These are phyloP conservation scores for Sebastes kiyomatsui DNA, from an alignment of 2,797 vertebrate species.

Conservation along the genomic window DNA sequence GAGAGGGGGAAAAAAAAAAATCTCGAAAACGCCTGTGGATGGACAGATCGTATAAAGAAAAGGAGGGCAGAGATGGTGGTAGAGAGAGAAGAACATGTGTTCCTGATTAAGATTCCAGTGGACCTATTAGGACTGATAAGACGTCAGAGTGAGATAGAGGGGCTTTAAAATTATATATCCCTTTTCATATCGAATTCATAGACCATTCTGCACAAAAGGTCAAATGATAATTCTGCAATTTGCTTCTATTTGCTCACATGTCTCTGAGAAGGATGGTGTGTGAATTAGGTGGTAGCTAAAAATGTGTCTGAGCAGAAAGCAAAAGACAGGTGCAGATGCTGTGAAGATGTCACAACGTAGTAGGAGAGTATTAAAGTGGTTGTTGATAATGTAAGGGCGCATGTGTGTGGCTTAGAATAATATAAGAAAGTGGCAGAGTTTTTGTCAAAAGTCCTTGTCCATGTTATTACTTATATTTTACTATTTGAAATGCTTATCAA, in stretches of 20 bases:
- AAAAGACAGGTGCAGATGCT: not conserved
- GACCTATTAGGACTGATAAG: conserved; percentile 43
- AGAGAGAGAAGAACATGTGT: conserved; percentile 51
- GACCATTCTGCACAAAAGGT: not conserved
- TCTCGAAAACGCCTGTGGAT: conserved; percentile 12
- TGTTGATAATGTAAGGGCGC: not conserved
- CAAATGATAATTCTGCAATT: not conserved
- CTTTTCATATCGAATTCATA: not conserved
- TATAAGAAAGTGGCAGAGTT: not conserved
- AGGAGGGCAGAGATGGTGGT: conserved; percentile 18
- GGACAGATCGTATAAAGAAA: conserved; percentile 32
- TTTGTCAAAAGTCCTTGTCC: not conserved
- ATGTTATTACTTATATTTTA: not conserved
- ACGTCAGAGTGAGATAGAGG: not conserved
- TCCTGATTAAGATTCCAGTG: conserved; percentile 56
- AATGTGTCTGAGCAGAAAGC: not conserved
- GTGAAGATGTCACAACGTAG: not conserved
- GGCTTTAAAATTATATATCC: not conserved
- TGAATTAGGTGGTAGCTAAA: not conserved
- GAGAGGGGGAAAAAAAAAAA: conserved; percentile 32
- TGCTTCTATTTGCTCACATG: not conserved
- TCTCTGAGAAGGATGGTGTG: not conserved
- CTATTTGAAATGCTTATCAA: not conserved
- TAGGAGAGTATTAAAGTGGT: not conserved
- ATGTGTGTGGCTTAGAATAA: not conserved